phyloP scores from a whole-genome alignment of 2,888 invertebrate species.

The Timandra comae region DNA sequence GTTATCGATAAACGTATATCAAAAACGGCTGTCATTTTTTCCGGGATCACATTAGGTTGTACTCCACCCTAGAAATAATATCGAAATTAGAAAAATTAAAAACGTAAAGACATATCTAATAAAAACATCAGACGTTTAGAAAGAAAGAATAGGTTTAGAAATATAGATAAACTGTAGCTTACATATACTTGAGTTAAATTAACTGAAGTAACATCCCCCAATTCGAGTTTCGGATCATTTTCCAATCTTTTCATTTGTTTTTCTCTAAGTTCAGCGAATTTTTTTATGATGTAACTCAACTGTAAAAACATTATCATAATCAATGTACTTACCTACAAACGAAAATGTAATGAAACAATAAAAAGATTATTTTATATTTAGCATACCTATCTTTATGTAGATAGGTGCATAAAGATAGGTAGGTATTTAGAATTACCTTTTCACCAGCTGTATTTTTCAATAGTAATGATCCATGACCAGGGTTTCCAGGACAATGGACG shows the following conservation, averaged over 20 bases:
- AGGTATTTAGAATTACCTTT: conserved; percentile 69
- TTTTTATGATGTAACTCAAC: conserved; percentile 81
- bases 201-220: conserved; percentile 91
- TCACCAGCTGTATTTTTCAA: conserved; percentile 89
- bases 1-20: conserved; percentile 83
- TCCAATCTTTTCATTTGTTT: conserved; percentile 81
- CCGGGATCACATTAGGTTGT: conserved; percentile 93
- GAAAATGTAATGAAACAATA: no score
- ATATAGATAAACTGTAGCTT: conserved; percentile 39
- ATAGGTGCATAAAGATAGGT: neutral
- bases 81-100: no score
- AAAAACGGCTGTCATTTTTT: conserved; percentile 84
- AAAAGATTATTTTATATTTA: no score
- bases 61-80: conserved; percentile 94
- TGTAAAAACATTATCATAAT: conserved; percentile 23
- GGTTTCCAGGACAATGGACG: conserved; percentile 86
- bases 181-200: conserved; percentile 88
- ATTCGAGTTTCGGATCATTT: conserved; percentile 78
- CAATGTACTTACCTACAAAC: no score
- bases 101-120: conserved; percentile 11
- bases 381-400: neutral
- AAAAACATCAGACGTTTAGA: neutral
- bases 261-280: conserved; percentile 82
- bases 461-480: conserved; percentile 92
- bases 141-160: no score